Percentiles rank a stretch among this genome's conserved stretches.
These are phyloP conservation scores for Sander lucioperca DNA, from an alignment of 2,113 vertebrate species.

Conservation along the genomic window DNA sequence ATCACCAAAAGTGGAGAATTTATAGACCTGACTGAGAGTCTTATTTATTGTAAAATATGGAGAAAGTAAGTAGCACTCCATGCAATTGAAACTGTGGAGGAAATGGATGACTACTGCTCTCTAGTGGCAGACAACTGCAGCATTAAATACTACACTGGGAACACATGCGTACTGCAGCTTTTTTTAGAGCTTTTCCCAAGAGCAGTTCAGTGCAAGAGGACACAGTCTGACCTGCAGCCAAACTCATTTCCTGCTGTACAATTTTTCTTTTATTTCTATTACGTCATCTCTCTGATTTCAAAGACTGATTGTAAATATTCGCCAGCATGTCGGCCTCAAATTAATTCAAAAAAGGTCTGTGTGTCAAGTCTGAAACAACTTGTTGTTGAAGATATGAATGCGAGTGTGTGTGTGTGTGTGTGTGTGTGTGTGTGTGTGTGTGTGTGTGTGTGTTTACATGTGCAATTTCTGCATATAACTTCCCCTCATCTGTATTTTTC, in stretches of 20 bases:
- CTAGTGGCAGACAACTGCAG: constrained; percentile 36
- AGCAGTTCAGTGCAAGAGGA: neutral
- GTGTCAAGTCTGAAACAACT: neutral
- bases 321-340: constrained; percentile 51
- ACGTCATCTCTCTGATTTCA: constrained; percentile 12
- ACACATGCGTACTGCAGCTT: neutral
- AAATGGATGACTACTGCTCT: constrained; percentile 26
- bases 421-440: constrained; percentile 4
- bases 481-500: neutral
- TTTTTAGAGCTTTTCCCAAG: neutral
- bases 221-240: neutral
- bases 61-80: neutral
- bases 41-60: constrained; percentile 43
- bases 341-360: neutral
- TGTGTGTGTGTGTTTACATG: neutral
- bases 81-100: neutral
- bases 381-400: neutral
- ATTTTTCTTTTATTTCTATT: neutral
- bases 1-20: neutral
- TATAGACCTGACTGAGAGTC: constrained; percentile 6
- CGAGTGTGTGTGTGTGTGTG: neutral
- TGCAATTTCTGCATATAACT: neutral
- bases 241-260: neutral
- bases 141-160: neutral
- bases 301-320: constrained; percentile 31